Percentiles rank a stretch among this genome's conserved stretches.
phyloP scores from a whole-genome alignment of 2,797 vertebrate species.

The Phrynocephalus guinanensis region DNA sequence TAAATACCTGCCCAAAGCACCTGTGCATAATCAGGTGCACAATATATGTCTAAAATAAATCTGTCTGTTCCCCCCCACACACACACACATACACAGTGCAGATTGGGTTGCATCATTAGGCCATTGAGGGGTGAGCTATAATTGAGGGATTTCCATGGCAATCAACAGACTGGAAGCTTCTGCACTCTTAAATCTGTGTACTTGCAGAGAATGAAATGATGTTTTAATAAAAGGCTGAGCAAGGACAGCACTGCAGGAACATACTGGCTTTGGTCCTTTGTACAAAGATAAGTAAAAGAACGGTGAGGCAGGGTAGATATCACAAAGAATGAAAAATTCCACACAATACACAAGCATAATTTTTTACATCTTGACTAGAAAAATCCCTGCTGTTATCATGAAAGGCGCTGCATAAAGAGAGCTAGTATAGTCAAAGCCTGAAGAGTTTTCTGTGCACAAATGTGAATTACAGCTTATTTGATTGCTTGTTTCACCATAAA shows the following conservation, averaged over 20 bases:
- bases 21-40: not conserved
- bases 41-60: slow-evolving; percentile 7
- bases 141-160: slow-evolving; percentile 30
- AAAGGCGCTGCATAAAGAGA: too few relatives aligned
- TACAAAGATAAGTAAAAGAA: slow-evolving; percentile 39
- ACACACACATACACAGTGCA: slow-evolving; percentile 19
- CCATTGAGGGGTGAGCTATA: slow-evolving; percentile 42
- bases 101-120: slow-evolving; percentile 43
- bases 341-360: slow-evolving; percentile 15
- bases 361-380: slow-evolving; percentile 14
- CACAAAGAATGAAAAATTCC: not conserved
- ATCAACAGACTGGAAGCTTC: slow-evolving; percentile 24
- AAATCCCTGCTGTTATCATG: not conserved
- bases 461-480: not conserved
- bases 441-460: not conserved
- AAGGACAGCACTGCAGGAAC: not conserved
- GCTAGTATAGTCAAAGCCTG: not conserved
- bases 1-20: slow-evolving; percentile 7
- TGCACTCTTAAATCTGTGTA: slow-evolving; percentile 13
- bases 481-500: not conserved
- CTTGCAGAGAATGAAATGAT: slow-evolving; percentile 40
- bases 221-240: slow-evolving; percentile 29
- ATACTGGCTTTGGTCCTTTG: slow-evolving; percentile 26
- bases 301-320: not conserved
- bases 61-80: not conserved